A percentile compares a stretch with the other conserved stretches of the same genome.
phyloP scores from a whole-genome alignment of 30 jellyfish, hydroid and myxozoan species.

The Hydra vulgaris region DNA sequence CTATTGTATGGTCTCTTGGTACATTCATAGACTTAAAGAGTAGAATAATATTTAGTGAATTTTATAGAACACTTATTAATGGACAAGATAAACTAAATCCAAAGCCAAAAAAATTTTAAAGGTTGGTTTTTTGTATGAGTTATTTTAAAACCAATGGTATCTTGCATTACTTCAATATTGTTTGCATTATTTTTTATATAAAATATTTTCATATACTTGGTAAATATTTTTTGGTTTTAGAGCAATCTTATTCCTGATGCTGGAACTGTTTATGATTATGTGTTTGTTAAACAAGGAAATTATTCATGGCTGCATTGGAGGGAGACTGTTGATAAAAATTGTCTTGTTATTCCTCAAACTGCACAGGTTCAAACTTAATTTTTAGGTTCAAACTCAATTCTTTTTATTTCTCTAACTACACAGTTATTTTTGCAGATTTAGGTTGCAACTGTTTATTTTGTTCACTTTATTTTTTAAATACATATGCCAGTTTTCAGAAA shows the following conservation, averaged over 20 bases:
- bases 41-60: conserved; percentile 68
- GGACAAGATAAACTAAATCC: conserved; percentile 78
- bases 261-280: conserved; percentile 74
- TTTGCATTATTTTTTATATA: no score
- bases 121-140: conserved; percentile 46
- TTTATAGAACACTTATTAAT: conserved; percentile 50
- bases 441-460: no score
- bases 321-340: conserved; percentile 67
- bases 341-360: conserved; percentile 47
- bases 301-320: conserved; percentile 96
- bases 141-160: no score
- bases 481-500: no score
- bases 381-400: no score
- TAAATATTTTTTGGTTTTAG: no score
- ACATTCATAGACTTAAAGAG: conserved; percentile 79
- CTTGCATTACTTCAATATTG: no score
- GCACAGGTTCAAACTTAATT: conserved; percentile 83
- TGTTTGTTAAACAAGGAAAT: conserved; percentile 67
- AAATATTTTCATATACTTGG: no score
- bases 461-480: no score
- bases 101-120: conserved; percentile 69
- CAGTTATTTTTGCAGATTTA: no score
- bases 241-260: conserved; percentile 88
- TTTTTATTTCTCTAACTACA: no score
- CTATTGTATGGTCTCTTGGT: conserved; percentile 92